Base-by-base conservation (phyloP, 2,113 vertebrate genomes). In the Beaufortia kweichowensis region DNA sequence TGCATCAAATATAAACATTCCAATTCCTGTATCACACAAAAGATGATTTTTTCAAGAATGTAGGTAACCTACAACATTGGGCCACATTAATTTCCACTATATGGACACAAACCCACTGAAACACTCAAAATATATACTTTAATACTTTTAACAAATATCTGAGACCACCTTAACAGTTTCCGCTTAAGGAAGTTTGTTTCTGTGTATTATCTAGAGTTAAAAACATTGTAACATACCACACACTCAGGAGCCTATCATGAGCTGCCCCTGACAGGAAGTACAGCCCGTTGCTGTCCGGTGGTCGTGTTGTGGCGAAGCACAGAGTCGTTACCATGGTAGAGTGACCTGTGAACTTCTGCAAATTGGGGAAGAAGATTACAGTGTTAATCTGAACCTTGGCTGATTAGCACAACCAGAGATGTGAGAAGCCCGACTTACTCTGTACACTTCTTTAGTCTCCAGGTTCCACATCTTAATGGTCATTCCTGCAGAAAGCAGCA, bases 381-480 rank as follows among this genome's bases (percentile, higher is more conserved):
- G 33, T 53, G 19, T 24, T 59, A 56, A 61, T 21, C 35, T 43
- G 9, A 21, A 19, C 10, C 23, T 43, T 14, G 14, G 21, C 21
- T 17, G 6, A 43, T 17, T 11, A 46, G 4, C 14, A 46, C 6
- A 5, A 28, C 24, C 15, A 53, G 19, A 5, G 15, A 43, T 41
- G 43, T 4, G 4, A 43, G 33, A 57, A 12, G 9, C 35, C 35
- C 41, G 6, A 91, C 95, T 92, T 87, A 99, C 97, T 92, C 95
- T 95, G 89, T 94, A 97, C 89, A 98, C 87, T 91, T 96, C 95
- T 91, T 98, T 99, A 89, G 96, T 98, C 88, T 97, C 95, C 91
- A 99, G 90, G 91, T 96, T 92, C 96, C 97, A 99, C 88, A 99
- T 93, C 88, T 98, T 99, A 92, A 99, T 99, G 68, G 91, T 90